A percentile compares a stretch with the other conserved stretches of the same genome.
Evolutionary conservation across 2,113 vertebrate genomes (phyloP).

Genomic region (Candoia aspera): DNA sequence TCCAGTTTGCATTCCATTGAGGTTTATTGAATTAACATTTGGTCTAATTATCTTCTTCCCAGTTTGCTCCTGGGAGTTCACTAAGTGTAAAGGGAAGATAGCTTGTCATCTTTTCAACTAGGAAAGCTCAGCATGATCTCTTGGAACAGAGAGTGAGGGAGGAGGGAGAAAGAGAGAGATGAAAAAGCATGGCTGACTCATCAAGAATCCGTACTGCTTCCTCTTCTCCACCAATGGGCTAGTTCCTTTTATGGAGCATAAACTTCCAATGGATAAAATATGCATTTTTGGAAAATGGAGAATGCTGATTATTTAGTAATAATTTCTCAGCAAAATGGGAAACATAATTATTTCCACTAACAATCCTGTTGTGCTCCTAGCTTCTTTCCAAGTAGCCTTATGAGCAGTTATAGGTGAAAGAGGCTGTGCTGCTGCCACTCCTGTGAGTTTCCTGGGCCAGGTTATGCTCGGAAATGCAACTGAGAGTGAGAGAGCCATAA

Average conservation of each 20-base stretch:
- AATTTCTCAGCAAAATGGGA: constrained; percentile 48
- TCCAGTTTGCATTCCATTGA: constrained; percentile 38
- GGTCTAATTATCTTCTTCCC: constrained; percentile 46
- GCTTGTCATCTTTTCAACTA: constrained; percentile 45
- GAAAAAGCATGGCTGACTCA: constrained; percentile 38
- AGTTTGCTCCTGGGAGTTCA: constrained; percentile 54
- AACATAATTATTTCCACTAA: constrained; percentile 28
- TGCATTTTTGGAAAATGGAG: constrained; percentile 3
- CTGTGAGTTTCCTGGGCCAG: constrained; percentile 9
- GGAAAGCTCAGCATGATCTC: constrained; percentile 47
- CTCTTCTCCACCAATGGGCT: not conserved
- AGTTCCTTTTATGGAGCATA: constrained; percentile 18
- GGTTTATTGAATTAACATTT: constrained; percentile 40
- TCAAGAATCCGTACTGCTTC: constrained; percentile 10
- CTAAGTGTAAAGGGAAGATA: constrained; percentile 46
- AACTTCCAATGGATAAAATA: constrained; percentile 13
- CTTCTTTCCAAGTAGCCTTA: not conserved
- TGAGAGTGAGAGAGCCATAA: not conserved
- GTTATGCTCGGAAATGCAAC: not conserved
- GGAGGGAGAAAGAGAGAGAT: not conserved
- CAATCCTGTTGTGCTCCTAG: constrained; percentile 17
- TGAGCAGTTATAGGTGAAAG: constrained; percentile 4
- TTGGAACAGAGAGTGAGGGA: not conserved
- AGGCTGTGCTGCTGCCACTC: not conserved
- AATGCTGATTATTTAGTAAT: constrained; percentile 33